Evolutionary conservation across 2,888 invertebrate species (phyloP).

Genomic region (Agrochola lota): DNA sequence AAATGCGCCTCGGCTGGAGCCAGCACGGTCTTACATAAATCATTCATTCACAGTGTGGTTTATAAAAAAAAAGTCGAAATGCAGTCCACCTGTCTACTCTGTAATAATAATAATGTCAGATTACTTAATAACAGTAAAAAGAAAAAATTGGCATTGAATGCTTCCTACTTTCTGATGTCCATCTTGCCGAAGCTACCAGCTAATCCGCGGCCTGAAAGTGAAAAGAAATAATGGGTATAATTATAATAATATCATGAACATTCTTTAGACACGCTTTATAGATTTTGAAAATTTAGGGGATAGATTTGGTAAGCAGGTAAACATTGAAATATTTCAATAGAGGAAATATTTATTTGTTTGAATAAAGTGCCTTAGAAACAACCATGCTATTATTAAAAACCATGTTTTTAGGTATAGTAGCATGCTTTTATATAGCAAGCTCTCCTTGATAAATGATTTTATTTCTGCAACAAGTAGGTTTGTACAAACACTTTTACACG

Average conservation of each 20-base stretch:
- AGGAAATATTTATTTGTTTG: neutral
- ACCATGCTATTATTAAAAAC: neutral
- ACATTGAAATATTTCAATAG: neutral
- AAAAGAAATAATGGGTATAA: slow-evolving; percentile 8
- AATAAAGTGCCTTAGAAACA: neutral
- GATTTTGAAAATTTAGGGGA: neutral
- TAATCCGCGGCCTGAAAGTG: slow-evolving; percentile 76
- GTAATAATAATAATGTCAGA: slow-evolving; percentile 32
- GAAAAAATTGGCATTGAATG: neutral
- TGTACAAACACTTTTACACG: no score
- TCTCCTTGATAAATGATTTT: no score
- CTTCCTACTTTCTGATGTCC: slow-evolving; percentile 65
- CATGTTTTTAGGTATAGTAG: no score
- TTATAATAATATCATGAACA: no score
- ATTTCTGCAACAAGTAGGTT: no score
- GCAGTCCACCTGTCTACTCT: slow-evolving; percentile 26
- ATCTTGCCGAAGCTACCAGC: slow-evolving; percentile 67
- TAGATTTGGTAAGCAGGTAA: neutral
- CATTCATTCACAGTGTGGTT: neutral
- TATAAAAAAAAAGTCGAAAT: neutral
- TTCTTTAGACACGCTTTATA: neutral
- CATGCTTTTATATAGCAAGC: no score
- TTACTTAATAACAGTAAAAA: slow-evolving; percentile 14
- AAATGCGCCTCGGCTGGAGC: neutral
- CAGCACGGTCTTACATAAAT: neutral